Evolutionary conservation across 92 coral and sea anemone genomes (phyloP).

Genomic region (Metridium senile): DNA sequence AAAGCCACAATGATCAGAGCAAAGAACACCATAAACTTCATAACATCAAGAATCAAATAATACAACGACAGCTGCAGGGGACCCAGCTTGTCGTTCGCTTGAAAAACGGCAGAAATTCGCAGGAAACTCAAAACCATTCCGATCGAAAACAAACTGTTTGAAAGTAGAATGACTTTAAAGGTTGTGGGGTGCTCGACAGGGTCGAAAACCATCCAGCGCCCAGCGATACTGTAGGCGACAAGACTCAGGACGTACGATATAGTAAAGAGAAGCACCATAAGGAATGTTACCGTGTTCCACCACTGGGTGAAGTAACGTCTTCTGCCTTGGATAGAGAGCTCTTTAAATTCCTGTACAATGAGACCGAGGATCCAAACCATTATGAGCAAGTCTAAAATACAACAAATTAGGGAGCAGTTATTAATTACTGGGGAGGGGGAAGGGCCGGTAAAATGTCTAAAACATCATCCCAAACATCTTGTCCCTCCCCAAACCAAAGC

Average conservation of each 20-base stretch:
- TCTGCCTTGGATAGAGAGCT: slow-evolving; percentile 45
- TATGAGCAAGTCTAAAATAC: slow-evolving; percentile 51
- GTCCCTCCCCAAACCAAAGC: no score
- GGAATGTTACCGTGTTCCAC: slow-evolving; percentile 62
- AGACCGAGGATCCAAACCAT: slow-evolving; percentile 54
- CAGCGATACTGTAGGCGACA: slow-evolving; percentile 47
- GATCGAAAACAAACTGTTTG: slow-evolving; percentile 57
- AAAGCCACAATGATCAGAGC: slow-evolving; percentile 66
- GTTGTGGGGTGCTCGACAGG: slow-evolving; percentile 19
- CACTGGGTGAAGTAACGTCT: slow-evolving; percentile 53
- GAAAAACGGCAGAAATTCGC: slow-evolving; percentile 37
- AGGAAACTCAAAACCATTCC: slow-evolving; percentile 52
- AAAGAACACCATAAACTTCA: slow-evolving; percentile 66
- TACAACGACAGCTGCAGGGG: slow-evolving; percentile 83
- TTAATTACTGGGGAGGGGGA: no score
- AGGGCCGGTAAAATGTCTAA: no score
- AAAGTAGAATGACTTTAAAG: slow-evolving; percentile 42
- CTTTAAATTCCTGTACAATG: slow-evolving; percentile 55
- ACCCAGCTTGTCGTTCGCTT: slow-evolving; percentile 65
- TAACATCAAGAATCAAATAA: slow-evolving; percentile 65
- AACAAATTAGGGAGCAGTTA: no score
- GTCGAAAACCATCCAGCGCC: slow-evolving; percentile 62
- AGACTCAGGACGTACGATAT: slow-evolving; percentile 43
- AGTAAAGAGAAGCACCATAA: slow-evolving; percentile 37
- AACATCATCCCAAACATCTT: no score